phyloP scores from a whole-genome alignment of 1,140 invertebrate species.

The Solen grandis region DNA sequence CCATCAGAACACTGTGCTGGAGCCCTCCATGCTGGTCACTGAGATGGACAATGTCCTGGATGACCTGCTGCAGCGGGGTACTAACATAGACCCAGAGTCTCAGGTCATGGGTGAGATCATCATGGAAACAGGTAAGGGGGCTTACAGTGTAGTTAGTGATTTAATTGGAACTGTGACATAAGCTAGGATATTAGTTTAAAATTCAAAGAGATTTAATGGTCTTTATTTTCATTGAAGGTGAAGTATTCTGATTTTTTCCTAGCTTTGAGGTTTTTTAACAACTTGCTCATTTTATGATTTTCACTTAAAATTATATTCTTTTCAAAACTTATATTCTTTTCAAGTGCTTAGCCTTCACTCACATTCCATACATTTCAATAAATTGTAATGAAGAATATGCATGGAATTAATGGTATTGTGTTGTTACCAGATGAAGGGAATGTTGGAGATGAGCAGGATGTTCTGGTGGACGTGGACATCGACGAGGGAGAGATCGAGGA shows the following conservation, averaged over 20 bases:
- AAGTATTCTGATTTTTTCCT: no score
- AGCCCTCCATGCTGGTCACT: constrained; percentile 57
- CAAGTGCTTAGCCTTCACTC: no score
- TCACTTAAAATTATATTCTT: no score
- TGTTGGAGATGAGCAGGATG: constrained; percentile 57
- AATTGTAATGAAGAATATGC: neutral
- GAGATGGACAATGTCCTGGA: constrained; percentile 87
- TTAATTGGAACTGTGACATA: no score
- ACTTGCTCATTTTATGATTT: no score
- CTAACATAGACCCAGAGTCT: constrained; percentile 62
- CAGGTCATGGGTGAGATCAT: constrained; percentile 79
- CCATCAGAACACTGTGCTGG: constrained; percentile 32
- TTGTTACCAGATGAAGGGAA: neutral
- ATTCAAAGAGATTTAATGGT: no score
- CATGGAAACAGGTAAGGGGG: constrained; percentile 75
- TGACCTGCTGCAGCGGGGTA: constrained; percentile 84
- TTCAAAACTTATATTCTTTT: no score
- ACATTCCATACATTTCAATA: no score
- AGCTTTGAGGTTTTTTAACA: no score
- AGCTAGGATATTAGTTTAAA: no score
- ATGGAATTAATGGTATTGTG: neutral
- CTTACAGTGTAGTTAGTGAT: no score
- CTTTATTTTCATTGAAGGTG: no score
- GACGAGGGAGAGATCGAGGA: constrained; percentile 59
- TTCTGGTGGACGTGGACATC: constrained; percentile 65